Evolutionary conservation across 2,888 invertebrate genomes (phyloP).

Genomic region (Morpho deidamia): DNA sequence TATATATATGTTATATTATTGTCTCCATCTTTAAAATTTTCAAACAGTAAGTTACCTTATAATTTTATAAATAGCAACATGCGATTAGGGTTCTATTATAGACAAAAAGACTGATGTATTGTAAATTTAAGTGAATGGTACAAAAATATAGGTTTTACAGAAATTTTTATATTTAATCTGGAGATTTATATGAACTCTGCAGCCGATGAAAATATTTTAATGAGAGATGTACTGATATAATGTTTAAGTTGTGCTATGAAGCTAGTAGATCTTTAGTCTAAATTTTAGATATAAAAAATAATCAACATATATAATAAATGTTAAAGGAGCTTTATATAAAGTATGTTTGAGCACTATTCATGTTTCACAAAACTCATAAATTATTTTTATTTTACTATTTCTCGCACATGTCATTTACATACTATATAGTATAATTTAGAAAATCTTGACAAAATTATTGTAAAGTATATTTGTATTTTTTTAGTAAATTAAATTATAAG

Average conservation of each 20-base stretch:
- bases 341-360: conserved; percentile 1
- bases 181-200: too few relatives aligned
- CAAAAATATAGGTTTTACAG: not conserved
- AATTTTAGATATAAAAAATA: not conserved
- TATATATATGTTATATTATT: too few relatives aligned
- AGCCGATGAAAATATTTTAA: too few relatives aligned
- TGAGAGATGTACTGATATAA: conserved; percentile 5
- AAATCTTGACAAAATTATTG: conserved; percentile 8
- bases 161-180: not conserved
- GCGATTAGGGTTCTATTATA: too few relatives aligned
- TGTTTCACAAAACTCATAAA: not conserved
- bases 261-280: conserved; percentile 3
- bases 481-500: conserved; percentile 1
- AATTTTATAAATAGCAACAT: too few relatives aligned
- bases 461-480: conserved; percentile 5
- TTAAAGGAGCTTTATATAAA: conserved; percentile 3
- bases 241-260: conserved; percentile 6
- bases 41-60: too few relatives aligned
- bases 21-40: too few relatives aligned
- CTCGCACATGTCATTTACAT: conserved; percentile 11
- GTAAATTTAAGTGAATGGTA: too few relatives aligned
- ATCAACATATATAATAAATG: not conserved
- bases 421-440: conserved; percentile 8
- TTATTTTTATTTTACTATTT: conserved; percentile 3
- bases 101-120: too few relatives aligned